Base-by-base conservation (phyloP, 2,888 invertebrate genomes). In the Diaphora mendica region DNA sequence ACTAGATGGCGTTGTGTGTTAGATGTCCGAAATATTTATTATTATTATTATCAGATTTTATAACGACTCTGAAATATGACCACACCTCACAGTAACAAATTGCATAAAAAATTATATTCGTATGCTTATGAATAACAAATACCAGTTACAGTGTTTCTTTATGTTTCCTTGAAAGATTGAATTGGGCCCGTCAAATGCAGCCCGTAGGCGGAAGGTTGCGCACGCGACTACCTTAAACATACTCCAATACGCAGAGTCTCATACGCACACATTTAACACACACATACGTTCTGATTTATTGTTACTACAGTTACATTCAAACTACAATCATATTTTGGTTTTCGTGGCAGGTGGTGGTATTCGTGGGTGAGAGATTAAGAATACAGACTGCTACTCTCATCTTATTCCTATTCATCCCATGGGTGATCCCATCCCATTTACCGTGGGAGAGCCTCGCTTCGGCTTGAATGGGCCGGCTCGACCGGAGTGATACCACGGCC, bases 151-250 rank as follows among this genome's bases (percentile, higher is more conserved):
- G 66, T 64, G 80, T 78, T 76, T 86, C 77, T 86, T 82, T 80
- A 72, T 85, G 77, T 77, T 83, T 83, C 76, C 69, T 67, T 83
- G 71, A 82, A 75, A 73, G 76, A 82, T 82, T 79, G 77, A 77
- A 79, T 76, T 80, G 78, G 81, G 75, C 35, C 48, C 67, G n/a
- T 75, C 51, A 68, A 68, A 68, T 68, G 42, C 17, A 26, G 78
- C 85, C 86, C 70, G 75, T 65, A 42, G 82, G 86, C 82, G 26
- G 35, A 62, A 68, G 69, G 72, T 44, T 62, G 77, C 79, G 85
- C 85, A 85, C 86, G 85, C 85, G 86, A 85, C 85, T 76, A 64
- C 67, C 67, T 70, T 71, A 62, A 66, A 69, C 51, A 59, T 66
- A 66, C n/a, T 20, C 30, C 26, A 26, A 64, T 11, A 39, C 62